Evolutionary conservation across 64 coral and sea anemone genomes (phyloP).

Genomic region (Stichodactyla helianthus): DNA sequence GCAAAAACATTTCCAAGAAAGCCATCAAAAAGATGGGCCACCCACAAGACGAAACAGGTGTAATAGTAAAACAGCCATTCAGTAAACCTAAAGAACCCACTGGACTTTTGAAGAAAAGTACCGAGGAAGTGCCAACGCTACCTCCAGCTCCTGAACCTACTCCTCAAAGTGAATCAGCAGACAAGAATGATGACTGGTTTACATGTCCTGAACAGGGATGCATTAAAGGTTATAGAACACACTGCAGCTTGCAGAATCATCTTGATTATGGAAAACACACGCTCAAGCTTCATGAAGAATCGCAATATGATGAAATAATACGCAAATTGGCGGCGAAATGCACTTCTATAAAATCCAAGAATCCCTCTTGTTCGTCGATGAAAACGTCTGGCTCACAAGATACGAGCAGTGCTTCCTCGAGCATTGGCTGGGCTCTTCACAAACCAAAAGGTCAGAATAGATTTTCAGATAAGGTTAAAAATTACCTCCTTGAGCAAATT

Average conservation of each 20-base stretch:
- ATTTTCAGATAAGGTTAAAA: slow-evolving; percentile 28
- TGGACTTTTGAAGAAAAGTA: slow-evolving; percentile 27
- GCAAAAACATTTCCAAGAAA: slow-evolving; percentile 19
- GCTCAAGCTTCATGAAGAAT: slow-evolving; percentile 45
- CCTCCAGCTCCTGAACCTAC: not conserved
- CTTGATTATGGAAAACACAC: slow-evolving; percentile 28
- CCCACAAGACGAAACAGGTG: too few species aligned
- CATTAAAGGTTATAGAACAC: slow-evolving; percentile 11
- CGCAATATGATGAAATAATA: slow-evolving; percentile 34
- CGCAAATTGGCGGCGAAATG: slow-evolving; percentile 44
- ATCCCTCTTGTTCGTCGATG: slow-evolving; percentile 10
- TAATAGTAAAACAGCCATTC: too few species aligned
- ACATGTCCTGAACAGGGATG: slow-evolving; percentile 22
- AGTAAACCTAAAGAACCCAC: not conserved
- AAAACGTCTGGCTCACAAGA: not conserved
- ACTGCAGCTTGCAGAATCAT: slow-evolving; percentile 19
- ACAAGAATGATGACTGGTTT: not conserved
- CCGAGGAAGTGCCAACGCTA: not conserved
- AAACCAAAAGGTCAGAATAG: slow-evolving; percentile 23
- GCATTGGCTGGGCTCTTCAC: slow-evolving; percentile 39
- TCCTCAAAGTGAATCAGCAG: not conserved
- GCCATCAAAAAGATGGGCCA: too few species aligned
- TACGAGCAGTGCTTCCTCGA: not conserved
- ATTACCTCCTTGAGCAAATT: slow-evolving; percentile 33
- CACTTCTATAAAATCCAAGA: slow-evolving; percentile 25